These are phyloP conservation scores for Ephydatia muelleri DNA, from an alignment of 37 sponge, comb jelly and placozoan species.

Conservation along the genomic window DNA sequence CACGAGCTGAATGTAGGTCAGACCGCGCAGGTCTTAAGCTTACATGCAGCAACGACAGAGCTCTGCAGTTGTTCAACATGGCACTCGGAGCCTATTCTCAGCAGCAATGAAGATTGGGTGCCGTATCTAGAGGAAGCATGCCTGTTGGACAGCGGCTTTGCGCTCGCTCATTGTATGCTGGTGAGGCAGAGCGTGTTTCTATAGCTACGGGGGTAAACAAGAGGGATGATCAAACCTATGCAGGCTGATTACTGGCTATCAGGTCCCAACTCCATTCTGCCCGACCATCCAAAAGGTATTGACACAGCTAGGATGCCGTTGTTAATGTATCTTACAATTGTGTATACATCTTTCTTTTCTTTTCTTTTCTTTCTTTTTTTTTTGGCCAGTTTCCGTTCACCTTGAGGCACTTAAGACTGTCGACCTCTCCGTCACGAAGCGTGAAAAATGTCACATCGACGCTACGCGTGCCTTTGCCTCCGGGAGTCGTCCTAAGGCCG, in stretches of 20 bases:
- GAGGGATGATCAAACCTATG: not conserved
- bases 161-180: slow-evolving; percentile 51
- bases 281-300: not conserved
- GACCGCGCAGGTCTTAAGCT: slow-evolving; percentile 30
- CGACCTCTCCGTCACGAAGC: slow-evolving; percentile 11
- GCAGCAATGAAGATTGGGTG: slow-evolving; percentile 10
- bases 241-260: not conserved
- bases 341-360: too few species aligned
- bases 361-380: not conserved
- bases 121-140: slow-evolving; percentile 25
- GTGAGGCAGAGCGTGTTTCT: not conserved
- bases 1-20: not conserved
- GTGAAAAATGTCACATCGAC: slow-evolving; percentile 34
- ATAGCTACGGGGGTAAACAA: not conserved
- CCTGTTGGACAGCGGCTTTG: slow-evolving; percentile 28
- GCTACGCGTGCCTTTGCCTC: slow-evolving; percentile 49
- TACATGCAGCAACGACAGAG: slow-evolving; percentile 38
- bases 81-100: slow-evolving; percentile 29
- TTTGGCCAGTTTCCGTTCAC: not conserved
- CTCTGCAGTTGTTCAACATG: slow-evolving; percentile 40
- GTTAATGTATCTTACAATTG: not conserved
- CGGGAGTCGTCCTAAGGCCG: slow-evolving; percentile 34
- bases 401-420: slow-evolving; percentile 35
- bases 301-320: not conserved
- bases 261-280: not conserved